phyloP scores from a whole-genome alignment of 92 coral and sea anemone genomes.

The Paragorgia papillata region DNA sequence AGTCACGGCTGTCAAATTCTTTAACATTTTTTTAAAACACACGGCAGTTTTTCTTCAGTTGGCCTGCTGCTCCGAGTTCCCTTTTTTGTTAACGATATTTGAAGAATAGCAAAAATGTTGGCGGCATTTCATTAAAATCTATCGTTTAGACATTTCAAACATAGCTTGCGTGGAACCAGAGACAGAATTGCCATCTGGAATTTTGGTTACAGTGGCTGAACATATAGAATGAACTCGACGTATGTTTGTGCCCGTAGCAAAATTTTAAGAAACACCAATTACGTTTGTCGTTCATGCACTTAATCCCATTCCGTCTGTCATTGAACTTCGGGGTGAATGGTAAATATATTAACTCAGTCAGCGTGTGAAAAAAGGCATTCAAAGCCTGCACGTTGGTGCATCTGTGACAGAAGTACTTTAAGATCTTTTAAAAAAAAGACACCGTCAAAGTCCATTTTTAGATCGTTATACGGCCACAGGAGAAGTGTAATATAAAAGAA shows the following conservation, averaged over 20 bases:
- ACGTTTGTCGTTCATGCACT: slow-evolving; percentile 18
- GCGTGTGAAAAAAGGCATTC: slow-evolving; percentile 14
- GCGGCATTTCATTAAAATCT: slow-evolving; percentile 31
- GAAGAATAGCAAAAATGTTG: slow-evolving; percentile 44
- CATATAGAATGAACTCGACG: no score
- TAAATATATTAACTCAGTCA: slow-evolving; percentile 36
- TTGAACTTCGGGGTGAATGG: slow-evolving; percentile 41
- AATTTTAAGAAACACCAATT: slow-evolving; percentile 6
- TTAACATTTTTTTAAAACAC: no score
- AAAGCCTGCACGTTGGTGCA: background rate
- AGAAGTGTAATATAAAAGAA: no score
- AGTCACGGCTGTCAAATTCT: no score
- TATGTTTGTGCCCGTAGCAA: background rate
- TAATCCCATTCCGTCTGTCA: slow-evolving; percentile 45
- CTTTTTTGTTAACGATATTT: slow-evolving; percentile 23
- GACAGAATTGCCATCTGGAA: slow-evolving; percentile 29
- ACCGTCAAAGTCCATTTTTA: background rate
- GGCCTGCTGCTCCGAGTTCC: no score
- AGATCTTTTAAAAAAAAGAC: no score
- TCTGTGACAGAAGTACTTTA: no score
- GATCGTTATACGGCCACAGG: no score
- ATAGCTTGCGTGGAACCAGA: slow-evolving; percentile 17
- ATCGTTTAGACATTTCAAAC: slow-evolving; percentile 36
- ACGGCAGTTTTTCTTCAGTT: no score
- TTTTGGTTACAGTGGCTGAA: slow-evolving; percentile 1